Evolutionary conservation across 2,797 vertebrate species (phyloP).

Genomic region (Sebastes vulpes): DNA sequence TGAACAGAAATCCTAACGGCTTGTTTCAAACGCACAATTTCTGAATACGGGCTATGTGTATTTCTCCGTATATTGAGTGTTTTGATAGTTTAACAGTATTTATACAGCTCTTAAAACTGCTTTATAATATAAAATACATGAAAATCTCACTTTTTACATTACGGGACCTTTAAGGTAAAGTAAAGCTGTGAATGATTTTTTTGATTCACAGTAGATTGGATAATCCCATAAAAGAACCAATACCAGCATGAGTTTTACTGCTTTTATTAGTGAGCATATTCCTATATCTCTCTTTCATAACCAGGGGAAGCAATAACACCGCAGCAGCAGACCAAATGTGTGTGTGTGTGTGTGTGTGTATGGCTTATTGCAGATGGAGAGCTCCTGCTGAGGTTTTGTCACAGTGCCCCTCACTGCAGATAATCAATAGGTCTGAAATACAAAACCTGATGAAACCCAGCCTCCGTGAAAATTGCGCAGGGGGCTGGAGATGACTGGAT

Average conservation of each 20-base stretch:
- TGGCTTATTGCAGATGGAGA: slow-evolving; percentile 69
- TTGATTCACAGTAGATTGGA: slow-evolving; percentile 21
- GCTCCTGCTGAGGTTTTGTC: slow-evolving; percentile 77
- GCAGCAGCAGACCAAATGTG: neutral
- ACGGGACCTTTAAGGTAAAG: neutral
- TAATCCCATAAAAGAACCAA: slow-evolving; percentile 16
- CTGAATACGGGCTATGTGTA: no score
- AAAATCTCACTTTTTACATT: no score
- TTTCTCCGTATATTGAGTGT: no score
- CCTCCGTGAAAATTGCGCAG: slow-evolving; percentile 70
- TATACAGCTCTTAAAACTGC: no score
- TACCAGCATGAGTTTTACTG: slow-evolving; percentile 1
- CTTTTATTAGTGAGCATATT: slow-evolving; percentile 26
- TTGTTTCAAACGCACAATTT: no score
- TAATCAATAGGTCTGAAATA: slow-evolving; percentile 84
- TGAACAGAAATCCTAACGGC: no score
- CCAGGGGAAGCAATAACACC: slow-evolving; percentile 21
- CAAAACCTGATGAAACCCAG: slow-evolving; percentile 75
- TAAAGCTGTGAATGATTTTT: neutral
- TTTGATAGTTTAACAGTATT: no score
- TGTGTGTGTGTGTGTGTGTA: slow-evolving; percentile 4
- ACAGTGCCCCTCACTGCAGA: slow-evolving; percentile 61
- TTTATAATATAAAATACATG: no score
- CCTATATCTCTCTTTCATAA: slow-evolving; percentile 30
- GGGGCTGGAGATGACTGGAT: slow-evolving; percentile 42